Conservation (phyloP, 2,797 vertebrate species). For the Thamnophis elegans region DNA sequence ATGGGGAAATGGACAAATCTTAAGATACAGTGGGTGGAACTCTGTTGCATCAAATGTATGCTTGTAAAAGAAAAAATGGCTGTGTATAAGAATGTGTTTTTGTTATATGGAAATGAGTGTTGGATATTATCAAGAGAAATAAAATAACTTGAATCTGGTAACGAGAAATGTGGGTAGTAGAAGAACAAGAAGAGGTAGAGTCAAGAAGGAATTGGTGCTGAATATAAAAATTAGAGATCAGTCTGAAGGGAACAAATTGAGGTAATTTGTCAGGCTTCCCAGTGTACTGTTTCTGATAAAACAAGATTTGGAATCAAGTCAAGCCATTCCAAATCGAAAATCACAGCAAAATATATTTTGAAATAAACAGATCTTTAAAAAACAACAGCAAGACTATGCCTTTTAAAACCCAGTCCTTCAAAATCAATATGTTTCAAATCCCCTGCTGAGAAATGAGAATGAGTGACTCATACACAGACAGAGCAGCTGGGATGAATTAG, state of each 20-base stretch:
- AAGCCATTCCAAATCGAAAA: neutral
- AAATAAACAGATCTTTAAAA: neutral
- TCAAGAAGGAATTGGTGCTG: neutral
- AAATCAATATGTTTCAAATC: neutral
- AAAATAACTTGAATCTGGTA: neutral
- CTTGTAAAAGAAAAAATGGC: neutral
- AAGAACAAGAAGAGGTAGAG: neutral
- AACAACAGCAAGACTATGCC: no score
- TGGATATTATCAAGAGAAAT: neutral
- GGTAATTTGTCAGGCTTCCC: neutral
- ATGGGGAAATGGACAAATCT: neutral
- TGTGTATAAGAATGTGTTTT: neutral
- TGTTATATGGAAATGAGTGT: neutral
- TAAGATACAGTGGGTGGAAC: neutral
- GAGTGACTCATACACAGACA: neutral
- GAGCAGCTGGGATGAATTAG: neutral
- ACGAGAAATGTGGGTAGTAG: neutral
- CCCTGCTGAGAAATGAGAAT: neutral
- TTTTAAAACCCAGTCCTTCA: neutral
- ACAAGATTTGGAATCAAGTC: neutral
- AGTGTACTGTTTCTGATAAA: neutral
- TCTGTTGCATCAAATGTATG: neutral
- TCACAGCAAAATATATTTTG: neutral
- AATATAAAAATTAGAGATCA: neutral
- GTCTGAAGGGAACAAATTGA: neutral